These are phyloP conservation scores for Synanceia verrucosa DNA, from an alignment of 2,797 vertebrate genomes.

Conservation along the genomic window DNA sequence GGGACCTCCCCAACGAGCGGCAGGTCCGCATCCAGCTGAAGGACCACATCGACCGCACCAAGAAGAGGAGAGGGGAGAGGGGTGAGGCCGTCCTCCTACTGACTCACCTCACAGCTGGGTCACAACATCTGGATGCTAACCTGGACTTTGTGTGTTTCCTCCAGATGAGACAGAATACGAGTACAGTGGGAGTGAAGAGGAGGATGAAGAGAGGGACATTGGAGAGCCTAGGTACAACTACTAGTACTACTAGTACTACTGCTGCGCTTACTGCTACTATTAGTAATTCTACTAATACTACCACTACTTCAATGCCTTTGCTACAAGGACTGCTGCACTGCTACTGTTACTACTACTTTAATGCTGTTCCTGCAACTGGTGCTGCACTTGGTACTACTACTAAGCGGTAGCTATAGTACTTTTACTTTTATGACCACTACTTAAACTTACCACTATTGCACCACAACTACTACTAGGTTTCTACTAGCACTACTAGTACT, in stretches of 20 bases:
- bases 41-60: constrained; percentile 98
- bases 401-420: not conserved
- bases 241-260: not conserved
- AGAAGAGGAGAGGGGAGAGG: constrained; percentile 96
- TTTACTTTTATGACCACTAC: not conserved
- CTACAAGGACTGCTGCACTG: not conserved
- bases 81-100: constrained; percentile 76
- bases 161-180: constrained; percentile 97
- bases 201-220: constrained; percentile 94
- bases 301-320: not conserved
- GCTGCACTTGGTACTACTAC: not conserved
- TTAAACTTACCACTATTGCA: not conserved
- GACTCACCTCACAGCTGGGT: not conserved
- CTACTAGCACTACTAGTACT: not conserved
- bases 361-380: not conserved
- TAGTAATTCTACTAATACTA: not conserved
- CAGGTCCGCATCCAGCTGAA: constrained; percentile 99
- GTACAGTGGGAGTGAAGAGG: constrained; percentile 97
- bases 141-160: constrained; percentile 12
- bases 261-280: not conserved
- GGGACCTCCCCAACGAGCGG: constrained; percentile 95
- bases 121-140: not conserved
- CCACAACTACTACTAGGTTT: not conserved
- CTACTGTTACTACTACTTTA: not conserved
- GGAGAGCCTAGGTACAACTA: constrained; percentile 83